Evolutionary conservation across 1,140 invertebrate genomes (phyloP).

Genomic region (Venustaconcha ellipsiformis): DNA sequence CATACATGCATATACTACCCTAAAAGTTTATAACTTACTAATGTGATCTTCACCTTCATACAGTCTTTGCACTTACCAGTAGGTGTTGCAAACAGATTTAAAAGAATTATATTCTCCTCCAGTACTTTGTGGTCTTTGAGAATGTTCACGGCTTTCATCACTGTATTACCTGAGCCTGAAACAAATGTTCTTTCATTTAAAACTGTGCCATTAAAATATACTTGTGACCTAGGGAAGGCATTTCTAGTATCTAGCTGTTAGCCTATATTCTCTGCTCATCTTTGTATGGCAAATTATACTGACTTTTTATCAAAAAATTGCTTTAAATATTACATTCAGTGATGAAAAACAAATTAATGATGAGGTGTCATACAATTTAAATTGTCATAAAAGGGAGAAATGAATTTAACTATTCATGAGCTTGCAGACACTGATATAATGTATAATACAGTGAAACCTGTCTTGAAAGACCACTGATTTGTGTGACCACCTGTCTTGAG

Average conservation of each 20-base stretch:
- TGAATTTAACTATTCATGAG: too few species aligned
- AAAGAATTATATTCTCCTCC: slow-evolving; percentile 94
- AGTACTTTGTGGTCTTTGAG: slow-evolving; percentile 92
- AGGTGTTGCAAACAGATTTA: slow-evolving; percentile 97
- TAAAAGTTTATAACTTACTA: too few species aligned
- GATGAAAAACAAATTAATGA: too few species aligned
- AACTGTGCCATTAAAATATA: too few species aligned
- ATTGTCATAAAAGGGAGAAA: too few species aligned
- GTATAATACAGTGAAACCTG: too few species aligned
- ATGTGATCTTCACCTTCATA: not conserved
- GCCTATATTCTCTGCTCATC: not conserved
- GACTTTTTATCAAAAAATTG: not conserved
- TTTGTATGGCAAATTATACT: not conserved
- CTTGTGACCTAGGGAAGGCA: not conserved
- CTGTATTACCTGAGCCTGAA: slow-evolving; percentile 90
- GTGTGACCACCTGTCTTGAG: too few species aligned
- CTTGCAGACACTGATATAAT: too few species aligned
- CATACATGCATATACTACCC: too few species aligned
- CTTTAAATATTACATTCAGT: too few species aligned
- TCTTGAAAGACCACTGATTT: too few species aligned
- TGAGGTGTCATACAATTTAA: too few species aligned
- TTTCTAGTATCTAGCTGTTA: not conserved
- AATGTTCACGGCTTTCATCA: slow-evolving; percentile 92
- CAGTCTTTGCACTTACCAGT: slow-evolving; percentile 65
- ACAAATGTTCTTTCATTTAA: slow-evolving; percentile 13